phyloP scores from a whole-genome alignment of 2,113 vertebrate genomes.

The Ceuthmochares aereus region DNA sequence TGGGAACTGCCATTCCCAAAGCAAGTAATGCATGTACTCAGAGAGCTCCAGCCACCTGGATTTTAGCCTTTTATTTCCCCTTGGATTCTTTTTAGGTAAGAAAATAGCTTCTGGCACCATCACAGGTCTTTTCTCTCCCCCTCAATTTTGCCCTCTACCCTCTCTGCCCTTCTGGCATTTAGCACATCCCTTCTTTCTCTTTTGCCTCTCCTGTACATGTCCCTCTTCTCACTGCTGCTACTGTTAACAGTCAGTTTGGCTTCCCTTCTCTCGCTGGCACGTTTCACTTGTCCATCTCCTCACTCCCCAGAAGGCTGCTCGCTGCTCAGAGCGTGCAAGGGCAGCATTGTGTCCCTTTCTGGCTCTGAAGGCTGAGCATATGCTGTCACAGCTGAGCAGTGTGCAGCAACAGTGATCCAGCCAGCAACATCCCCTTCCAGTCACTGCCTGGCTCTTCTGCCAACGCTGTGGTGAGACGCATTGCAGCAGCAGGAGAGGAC shows the following conservation, averaged over 20 bases:
- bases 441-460: not conserved
- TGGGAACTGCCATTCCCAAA: not conserved
- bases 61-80: not conserved
- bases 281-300: not conserved
- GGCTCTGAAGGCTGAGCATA: not conserved
- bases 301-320: not conserved
- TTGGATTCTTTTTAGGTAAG: not conserved
- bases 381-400: conserved; percentile 6
- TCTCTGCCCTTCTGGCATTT: not conserved
- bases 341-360: not conserved
- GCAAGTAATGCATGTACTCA: not conserved
- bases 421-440: not conserved
- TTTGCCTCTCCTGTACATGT: rapidly evolving
- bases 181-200: not conserved
- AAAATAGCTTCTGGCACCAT: not conserved
- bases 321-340: not conserved
- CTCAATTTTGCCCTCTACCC: not conserved
- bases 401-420: not conserved
- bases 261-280: not conserved
- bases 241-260: rapidly evolving
- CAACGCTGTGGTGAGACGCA: not conserved
- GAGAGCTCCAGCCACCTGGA: not conserved
- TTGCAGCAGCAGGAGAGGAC: not conserved
- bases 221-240: not conserved
- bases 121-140: not conserved